Base-by-base conservation (phyloP, 1,140 invertebrate species). In the Ceratina calcarata region DNA sequence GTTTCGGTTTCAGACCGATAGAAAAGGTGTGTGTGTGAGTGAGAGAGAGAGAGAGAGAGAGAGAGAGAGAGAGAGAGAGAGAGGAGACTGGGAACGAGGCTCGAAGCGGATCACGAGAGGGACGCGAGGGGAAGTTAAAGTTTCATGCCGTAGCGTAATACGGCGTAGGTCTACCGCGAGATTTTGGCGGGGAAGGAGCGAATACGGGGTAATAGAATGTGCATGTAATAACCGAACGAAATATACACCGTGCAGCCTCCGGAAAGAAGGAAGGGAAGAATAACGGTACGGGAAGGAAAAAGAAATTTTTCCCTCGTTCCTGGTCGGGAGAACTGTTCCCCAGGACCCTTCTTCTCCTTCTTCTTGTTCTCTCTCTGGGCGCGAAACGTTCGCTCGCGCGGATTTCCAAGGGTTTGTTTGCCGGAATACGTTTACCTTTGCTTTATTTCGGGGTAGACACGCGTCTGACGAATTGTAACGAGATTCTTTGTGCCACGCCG, bases 201-300 rank as follows among this genome's bases (percentile, higher is more conserved):
- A 87, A 87, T 86, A 81, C 80, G 71, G 84, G 82, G 89, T 91
- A 91, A 91, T 91, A 91, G 90, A 92, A 92, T 91, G 89, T 90
- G 87, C 88, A 89, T 89, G 88, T 89, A 91, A 92, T 91, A 90
- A 91, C 90, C 84, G 71, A 87, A 91, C 87, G 84, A 88, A 88
- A 90, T 88, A 87, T 87, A 89, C 87, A 88, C 86, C 77, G 84
- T 69, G 64, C 82, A 75, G 83, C 80, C 79, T 89, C 66, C 65
- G 76, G 84, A 22, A 85, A 51, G 15, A 22, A 24, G 20, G 62
- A 64, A 64, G 27, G 22, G 78, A 85, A 70, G 57, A 80, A 78
- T 73, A 83, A 73, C 20, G 49, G 24, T 6, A 18, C 45, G 49
- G 16, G 65, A 67, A 57, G 60, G 69, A 22, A 66, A 55, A 65